Conservation (phyloP, 2,797 vertebrate genomes). For the Lepus townsendii region DNA sequence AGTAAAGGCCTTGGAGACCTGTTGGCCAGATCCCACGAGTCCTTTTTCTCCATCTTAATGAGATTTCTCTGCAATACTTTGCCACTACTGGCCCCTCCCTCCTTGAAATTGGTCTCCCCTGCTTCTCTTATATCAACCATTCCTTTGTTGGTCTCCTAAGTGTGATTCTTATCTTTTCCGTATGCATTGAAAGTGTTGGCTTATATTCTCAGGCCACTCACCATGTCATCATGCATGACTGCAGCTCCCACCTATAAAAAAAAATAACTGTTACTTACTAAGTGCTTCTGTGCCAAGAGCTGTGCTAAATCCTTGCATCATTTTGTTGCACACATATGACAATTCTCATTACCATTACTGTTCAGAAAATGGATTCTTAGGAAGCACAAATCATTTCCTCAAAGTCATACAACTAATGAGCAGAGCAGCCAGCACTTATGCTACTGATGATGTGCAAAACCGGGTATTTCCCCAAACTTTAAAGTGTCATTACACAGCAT, state of each 20-base stretch:
- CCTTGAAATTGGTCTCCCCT: neutral
- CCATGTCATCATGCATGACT: neutral
- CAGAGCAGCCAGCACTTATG: neutral
- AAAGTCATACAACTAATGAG: neutral
- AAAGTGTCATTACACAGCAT: neutral
- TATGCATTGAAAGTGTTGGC: neutral
- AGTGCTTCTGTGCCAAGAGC: neutral
- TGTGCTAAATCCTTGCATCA: neutral
- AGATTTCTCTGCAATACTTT: neutral
- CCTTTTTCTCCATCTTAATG: neutral
- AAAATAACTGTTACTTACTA: slow-evolving; percentile 13
- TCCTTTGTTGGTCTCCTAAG: neutral
- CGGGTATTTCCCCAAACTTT: neutral
- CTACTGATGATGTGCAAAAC: neutral
- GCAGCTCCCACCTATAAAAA: neutral
- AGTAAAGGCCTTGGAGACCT: neutral
- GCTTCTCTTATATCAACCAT: neutral
- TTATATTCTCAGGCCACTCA: neutral
- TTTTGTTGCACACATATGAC: neutral
- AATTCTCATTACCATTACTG: neutral
- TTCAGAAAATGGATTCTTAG: neutral
- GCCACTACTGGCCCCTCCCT: neutral
- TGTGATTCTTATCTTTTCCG: neutral
- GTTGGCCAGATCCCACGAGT: neutral
- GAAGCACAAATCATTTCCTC: neutral